Conservation (phyloP, 2,888 invertebrate genomes). For the Anthophora plumipes region DNA sequence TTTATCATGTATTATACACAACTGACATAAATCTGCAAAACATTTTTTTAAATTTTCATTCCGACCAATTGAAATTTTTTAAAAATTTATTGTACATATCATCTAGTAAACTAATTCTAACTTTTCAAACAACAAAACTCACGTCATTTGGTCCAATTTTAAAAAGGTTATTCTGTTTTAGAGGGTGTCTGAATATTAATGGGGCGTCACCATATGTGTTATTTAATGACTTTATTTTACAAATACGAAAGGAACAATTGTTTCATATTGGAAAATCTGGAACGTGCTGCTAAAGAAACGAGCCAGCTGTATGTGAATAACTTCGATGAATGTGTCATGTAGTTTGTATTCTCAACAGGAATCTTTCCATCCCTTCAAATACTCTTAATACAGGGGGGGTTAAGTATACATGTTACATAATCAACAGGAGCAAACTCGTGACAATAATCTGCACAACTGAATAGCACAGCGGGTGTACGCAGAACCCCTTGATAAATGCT, state of each 20-base stretch:
- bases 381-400: slow-evolving; percentile 51
- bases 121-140: too few relatives aligned
- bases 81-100: too few relatives aligned
- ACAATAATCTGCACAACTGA: slow-evolving; percentile 71
- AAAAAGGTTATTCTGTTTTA: too few relatives aligned
- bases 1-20: too few relatives aligned
- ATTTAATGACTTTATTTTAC: neutral
- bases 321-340: neutral
- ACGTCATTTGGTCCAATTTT: too few relatives aligned
- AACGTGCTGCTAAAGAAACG: neutral
- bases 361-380: slow-evolving; percentile 16
- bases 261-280: neutral
- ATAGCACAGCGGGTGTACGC: slow-evolving; percentile 74
- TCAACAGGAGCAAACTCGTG: slow-evolving; percentile 57
- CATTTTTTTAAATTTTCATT: too few relatives aligned
- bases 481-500: slow-evolving; percentile 59
- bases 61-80: too few relatives aligned
- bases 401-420: slow-evolving; percentile 64
- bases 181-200: too few relatives aligned
- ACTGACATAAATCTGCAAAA: too few relatives aligned
- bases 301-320: neutral
- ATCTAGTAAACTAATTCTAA: too few relatives aligned
- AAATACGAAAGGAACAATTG: neutral
- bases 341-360: slow-evolving; percentile 20
- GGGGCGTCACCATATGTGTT: too few relatives aligned